Evolutionary conservation across 2,113 vertebrate genomes (phyloP).

Genomic region (Oryzias javanicus): DNA sequence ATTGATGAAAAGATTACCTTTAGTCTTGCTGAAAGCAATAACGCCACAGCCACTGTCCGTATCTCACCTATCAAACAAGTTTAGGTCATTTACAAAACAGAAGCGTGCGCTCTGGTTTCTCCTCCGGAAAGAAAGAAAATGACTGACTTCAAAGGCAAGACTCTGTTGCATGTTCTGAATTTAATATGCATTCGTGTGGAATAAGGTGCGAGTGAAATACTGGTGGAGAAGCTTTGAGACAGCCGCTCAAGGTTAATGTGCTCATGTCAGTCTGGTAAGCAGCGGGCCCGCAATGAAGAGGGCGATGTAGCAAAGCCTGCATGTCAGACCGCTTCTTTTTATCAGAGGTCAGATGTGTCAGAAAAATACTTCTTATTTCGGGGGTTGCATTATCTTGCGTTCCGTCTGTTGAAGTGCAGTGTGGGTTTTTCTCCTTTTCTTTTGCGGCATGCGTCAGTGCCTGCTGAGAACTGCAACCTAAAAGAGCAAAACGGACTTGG

Average conservation of each 20-base stretch:
- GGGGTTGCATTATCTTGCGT: constrained; percentile 6
- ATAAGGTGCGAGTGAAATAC: constrained; percentile 28
- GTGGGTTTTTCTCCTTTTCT: background rate
- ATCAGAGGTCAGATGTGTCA: constrained; percentile 27
- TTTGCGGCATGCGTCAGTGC: constrained; percentile 7
- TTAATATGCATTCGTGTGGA: constrained; percentile 3
- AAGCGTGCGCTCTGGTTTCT: background rate
- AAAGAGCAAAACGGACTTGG: constrained; percentile 13
- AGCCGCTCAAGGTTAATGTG: constrained; percentile 8
- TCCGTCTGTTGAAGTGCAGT: constrained; percentile 9
- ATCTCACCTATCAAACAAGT: background rate
- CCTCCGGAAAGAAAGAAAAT: background rate
- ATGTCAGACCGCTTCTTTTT: constrained; percentile 31
- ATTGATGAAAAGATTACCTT: background rate
- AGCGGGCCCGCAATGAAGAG: constrained; percentile 26
- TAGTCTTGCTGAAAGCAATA: background rate
- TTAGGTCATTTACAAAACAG: background rate
- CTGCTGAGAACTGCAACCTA: constrained; percentile 12
- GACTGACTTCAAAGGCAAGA: background rate
- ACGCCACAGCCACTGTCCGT: background rate
- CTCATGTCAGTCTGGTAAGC: constrained; percentile 41
- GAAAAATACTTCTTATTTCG: constrained; percentile 35
- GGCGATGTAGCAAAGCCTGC: constrained; percentile 36
- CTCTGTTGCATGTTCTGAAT: background rate
- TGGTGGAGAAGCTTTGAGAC: background rate